A percentile compares a stretch with the other conserved stretches of the same genome.
Conservation (phyloP, 2,113 vertebrate genomes). For the Micronycteris hirsuta region DNA sequence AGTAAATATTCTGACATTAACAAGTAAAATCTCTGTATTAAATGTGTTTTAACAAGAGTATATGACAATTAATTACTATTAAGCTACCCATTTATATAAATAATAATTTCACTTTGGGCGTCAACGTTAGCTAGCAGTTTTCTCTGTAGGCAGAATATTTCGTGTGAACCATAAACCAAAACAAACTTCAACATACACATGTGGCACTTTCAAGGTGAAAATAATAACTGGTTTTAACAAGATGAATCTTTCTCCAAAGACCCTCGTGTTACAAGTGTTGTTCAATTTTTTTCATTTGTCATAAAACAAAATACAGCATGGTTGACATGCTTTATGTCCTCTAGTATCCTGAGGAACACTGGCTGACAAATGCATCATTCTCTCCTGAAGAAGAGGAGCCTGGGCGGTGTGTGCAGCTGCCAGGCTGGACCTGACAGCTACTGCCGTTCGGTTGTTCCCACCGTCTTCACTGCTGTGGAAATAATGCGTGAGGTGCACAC, state of each 20-base stretch:
- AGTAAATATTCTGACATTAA: background rate
- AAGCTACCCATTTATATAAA: background rate
- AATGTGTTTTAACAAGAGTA: background rate
- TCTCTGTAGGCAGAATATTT: background rate
- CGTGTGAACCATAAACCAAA: background rate
- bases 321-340: slow-evolving; percentile 1
- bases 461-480: background rate
- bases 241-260: slow-evolving; percentile 2
- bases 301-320: slow-evolving; percentile 36
- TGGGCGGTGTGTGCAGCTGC: background rate
- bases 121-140: background rate
- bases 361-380: slow-evolving; percentile 22
- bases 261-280: background rate
- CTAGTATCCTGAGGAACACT: background rate
- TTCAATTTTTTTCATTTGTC: background rate
- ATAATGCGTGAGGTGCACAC: background rate
- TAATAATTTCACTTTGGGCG: background rate
- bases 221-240: slow-evolving; percentile 30
- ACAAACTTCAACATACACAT: background rate
- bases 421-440: background rate
- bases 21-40: background rate
- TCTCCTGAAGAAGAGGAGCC: background rate
- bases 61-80: background rate
- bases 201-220: background rate
- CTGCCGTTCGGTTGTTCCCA: background rate